These are phyloP conservation scores for Azemiops feae DNA, from an alignment of 2,113 vertebrate species.

Conservation along the genomic window DNA sequence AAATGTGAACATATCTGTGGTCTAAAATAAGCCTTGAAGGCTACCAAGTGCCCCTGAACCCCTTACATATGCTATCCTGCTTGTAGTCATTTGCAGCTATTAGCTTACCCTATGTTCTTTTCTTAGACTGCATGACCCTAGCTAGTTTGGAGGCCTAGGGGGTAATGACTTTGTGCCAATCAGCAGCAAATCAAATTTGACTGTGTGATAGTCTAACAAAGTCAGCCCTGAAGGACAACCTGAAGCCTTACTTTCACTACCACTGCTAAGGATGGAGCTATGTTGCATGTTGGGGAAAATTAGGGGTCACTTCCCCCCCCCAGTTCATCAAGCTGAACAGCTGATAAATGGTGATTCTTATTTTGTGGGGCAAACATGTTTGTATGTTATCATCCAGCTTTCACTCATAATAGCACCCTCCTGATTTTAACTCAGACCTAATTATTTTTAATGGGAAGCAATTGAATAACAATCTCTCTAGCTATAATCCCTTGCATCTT, in stretches of 20 bases:
- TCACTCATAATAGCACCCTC: not conserved
- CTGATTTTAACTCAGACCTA: not conserved
- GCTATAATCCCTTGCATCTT: slow-evolving; percentile 30
- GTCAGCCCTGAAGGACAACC: not conserved
- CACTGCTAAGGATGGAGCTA: not conserved
- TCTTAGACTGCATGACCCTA: not conserved
- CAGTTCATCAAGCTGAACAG: not conserved
- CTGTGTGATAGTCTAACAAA: not conserved
- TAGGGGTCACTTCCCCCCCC: not conserved
- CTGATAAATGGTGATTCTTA: not conserved
- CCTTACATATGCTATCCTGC: not conserved
- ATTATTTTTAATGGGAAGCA: not conserved
- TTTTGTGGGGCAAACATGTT: not conserved
- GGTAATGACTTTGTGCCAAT: not conserved
- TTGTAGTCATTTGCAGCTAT: not conserved
- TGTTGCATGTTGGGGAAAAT: not conserved
- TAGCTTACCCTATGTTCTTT: not conserved
- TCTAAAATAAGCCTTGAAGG: slow-evolving; percentile 5
- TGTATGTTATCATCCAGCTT: not conserved
- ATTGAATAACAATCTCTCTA: slow-evolving; percentile 9
- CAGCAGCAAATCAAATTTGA: not conserved
- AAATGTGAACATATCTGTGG: slow-evolving; percentile 7
- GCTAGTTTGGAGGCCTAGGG: not conserved
- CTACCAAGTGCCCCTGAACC: not conserved
- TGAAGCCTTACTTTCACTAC: not conserved